Percentiles rank a stretch among this genome's conserved stretches.
These are phyloP conservation scores for Bubo scandiacus DNA, from an alignment of 2,113 vertebrate genomes.

Conservation along the genomic window DNA sequence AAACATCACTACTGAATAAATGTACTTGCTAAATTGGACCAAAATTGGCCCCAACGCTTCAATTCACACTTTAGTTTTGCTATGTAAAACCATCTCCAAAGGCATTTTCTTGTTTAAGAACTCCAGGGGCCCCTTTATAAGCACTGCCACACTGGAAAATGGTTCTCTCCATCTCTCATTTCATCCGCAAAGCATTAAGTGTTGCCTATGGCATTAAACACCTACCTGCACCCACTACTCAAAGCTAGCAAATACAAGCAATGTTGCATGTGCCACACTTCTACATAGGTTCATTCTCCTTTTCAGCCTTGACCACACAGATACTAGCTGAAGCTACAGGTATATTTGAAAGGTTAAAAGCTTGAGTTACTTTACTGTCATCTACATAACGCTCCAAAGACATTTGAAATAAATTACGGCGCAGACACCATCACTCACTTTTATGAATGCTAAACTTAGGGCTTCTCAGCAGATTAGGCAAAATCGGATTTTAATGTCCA, in stretches of 20 bases:
- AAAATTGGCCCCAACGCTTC: slow-evolving; percentile 12
- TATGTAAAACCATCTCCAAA: slow-evolving; percentile 32
- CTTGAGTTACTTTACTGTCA: background rate
- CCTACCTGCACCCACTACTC: background rate
- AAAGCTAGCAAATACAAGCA: background rate
- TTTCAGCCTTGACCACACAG: background rate
- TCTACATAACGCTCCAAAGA: background rate
- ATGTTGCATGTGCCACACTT: fast-evolving
- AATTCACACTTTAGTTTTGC: slow-evolving; percentile 43
- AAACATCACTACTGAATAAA: background rate
- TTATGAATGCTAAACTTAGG: background rate
- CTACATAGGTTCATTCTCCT: background rate
- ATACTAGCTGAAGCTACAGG: background rate
- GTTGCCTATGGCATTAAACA: background rate
- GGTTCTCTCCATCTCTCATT: background rate
- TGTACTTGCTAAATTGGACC: slow-evolving; percentile 29
- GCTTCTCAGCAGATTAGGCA: background rate
- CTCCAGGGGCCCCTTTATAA: background rate
- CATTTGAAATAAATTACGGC: background rate
- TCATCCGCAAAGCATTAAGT: background rate
- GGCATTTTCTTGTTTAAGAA: slow-evolving; percentile 27
- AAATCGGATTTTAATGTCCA: background rate
- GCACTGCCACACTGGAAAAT: background rate
- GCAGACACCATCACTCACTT: background rate
- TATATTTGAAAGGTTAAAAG: background rate